A percentile compares a stretch with the other conserved stretches of the same genome.
Evolutionary conservation across 2,113 vertebrate species (phyloP).

Genomic region (Pogonocichla stellata): DNA sequence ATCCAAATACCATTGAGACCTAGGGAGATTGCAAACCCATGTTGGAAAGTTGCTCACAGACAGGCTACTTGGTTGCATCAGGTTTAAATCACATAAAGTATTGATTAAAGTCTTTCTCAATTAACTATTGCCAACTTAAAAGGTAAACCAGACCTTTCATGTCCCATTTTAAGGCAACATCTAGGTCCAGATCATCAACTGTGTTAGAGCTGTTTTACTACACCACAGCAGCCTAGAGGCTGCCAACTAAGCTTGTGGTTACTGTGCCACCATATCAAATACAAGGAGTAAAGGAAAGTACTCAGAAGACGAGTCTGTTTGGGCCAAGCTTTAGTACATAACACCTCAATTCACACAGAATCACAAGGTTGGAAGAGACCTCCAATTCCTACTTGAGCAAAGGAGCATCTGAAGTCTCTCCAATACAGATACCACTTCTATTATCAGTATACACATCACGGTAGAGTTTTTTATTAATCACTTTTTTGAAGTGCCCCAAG

Average conservation of each 20-base stretch:
- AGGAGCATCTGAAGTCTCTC: background rate
- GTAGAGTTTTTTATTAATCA: background rate
- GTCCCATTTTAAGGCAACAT: background rate
- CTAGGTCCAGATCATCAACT: background rate
- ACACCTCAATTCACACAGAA: background rate
- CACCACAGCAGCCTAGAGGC: background rate
- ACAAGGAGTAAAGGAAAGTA: background rate
- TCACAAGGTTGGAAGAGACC: no score
- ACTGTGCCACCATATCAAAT: background rate
- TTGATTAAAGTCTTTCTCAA: conserved; percentile 43
- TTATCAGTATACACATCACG: background rate
- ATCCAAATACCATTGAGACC: conserved; percentile 53
- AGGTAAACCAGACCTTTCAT: background rate
- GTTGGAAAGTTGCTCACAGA: conserved; percentile 59
- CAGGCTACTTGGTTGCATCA: conserved; percentile 43
- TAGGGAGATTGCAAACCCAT: conserved; percentile 21
- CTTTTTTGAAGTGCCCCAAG: background rate
- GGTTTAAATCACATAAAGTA: conserved; percentile 54
- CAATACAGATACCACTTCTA: background rate
- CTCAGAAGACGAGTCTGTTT: background rate
- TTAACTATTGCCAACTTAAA: conserved; percentile 1
- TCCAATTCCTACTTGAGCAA: background rate
- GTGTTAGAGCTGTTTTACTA: background rate
- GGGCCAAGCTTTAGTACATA: background rate
- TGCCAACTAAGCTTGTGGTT: background rate